Percentiles rank a stretch among this genome's conserved stretches.
Conservation (phyloP, 2,888 invertebrate species). For the Drosophila barbarae region DNA sequence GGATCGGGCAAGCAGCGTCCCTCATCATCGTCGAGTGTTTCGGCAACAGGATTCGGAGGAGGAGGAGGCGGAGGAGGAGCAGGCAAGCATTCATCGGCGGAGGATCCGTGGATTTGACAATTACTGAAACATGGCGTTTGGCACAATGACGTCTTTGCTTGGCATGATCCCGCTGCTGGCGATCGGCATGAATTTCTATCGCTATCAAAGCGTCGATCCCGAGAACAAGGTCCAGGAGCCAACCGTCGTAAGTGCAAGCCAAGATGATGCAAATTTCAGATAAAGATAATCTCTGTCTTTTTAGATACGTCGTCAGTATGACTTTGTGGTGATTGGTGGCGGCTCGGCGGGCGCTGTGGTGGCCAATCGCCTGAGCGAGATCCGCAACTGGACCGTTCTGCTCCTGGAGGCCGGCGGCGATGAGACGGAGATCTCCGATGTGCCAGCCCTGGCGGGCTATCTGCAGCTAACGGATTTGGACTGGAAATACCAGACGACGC, state of each 20-base stretch:
- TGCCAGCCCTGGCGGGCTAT: conserved; percentile 91
- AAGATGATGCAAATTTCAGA: background rate
- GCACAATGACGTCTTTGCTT: conserved; percentile 84
- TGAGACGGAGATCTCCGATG: conserved; percentile 93
- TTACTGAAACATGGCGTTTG: conserved; percentile 81
- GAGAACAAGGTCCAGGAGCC: conserved; percentile 88
- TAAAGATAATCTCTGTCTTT: conserved; percentile 50
- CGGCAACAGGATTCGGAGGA: background rate
- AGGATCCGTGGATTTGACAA: conserved; percentile 85
- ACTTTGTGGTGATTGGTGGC: conserved; percentile 92
- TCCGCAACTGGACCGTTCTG: conserved; percentile 89
- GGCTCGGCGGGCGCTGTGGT: conserved; percentile 95
- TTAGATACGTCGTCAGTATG: conserved; percentile 88
- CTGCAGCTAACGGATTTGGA: conserved; percentile 92
- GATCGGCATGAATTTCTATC: conserved; percentile 89
- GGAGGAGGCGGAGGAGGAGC: background rate
- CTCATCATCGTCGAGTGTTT: background rate
- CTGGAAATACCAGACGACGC: conserved; percentile 95
- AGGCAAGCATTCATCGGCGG: conserved; percentile 56
- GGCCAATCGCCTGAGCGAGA: conserved; percentile 90
- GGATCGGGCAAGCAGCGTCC: conserved; percentile 36
- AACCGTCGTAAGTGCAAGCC: conserved; percentile 82
- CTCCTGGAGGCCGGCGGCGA: conserved; percentile 92
- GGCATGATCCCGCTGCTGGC: conserved; percentile 90
- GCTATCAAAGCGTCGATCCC: conserved; percentile 90